Evolutionary conservation across 2,113 vertebrate genomes (phyloP), one percentile per base, ranked within the genome.

Genomic region (Phyllostomus hastatus): DNA sequence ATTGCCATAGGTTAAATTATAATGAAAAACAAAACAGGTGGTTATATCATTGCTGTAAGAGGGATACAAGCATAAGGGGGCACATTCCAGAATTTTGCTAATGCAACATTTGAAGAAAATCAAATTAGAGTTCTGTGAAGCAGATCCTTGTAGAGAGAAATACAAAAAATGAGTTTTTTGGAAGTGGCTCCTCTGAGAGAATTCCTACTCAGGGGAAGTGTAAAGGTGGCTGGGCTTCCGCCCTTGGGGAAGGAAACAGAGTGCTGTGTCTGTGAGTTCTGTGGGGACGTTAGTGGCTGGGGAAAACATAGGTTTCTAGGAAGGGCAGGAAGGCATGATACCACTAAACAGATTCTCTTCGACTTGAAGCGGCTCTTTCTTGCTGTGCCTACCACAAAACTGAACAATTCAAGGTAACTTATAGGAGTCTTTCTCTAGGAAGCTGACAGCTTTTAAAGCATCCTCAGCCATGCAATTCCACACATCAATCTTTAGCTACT

Each of bases 11-110:
- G 79, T 10, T 26, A 94, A 90, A 67, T 33, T 86, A 79, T 94
- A 26, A 91, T 93, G 96, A 57, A 91, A 96, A 97, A 64, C 28
- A 94, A 97, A 95, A 76, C 41, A 92, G 61, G 69, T 35, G 24
- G 10, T 69, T 66, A 83, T 69, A 52, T n/a, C 57, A 78, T 41
- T 89, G 50, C 75, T 83, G 12, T 72, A 79, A 92, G 41, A 94
- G 20, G 75, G 59, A 67, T 41, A 88, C 10, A 35, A 67, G 35
- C 35, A 88, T 50, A 82, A 61, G 10, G 12, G 33, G 50, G 7
- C 19, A 92, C 46, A 91, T 75, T 90, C 82, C 86, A 81, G 88
- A 79, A 90, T 91, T 88, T 22, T 54, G 86, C 75, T 85, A 90
- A 87, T 16, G 31, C 31, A 66, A 38, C 35, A 91, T 93, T 70